These are phyloP conservation scores for Koerneria pararmatus DNA, from an alignment of 2,888 invertebrate species.

Conservation along the genomic window DNA sequence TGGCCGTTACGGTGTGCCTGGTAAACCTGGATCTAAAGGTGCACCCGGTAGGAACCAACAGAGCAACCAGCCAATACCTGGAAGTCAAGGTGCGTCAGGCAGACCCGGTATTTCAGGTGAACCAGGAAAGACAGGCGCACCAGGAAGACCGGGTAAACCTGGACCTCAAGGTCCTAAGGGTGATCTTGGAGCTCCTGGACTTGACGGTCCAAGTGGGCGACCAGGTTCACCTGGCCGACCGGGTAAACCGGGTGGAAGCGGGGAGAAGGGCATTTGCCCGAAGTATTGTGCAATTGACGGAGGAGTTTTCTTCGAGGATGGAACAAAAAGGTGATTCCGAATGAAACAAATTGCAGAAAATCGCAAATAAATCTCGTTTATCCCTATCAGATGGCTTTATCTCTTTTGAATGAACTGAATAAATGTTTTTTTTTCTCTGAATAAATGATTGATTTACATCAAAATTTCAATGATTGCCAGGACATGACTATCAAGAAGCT, in stretches of 20 bases:
- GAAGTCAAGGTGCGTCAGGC: constrained; percentile 25
- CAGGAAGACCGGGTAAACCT: constrained; percentile 21
- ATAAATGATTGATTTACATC: no score
- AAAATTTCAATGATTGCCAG: no score
- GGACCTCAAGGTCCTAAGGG: constrained; percentile 29
- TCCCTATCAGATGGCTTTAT: no score
- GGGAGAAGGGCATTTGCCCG: constrained; percentile 42
- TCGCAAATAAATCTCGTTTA: no score
- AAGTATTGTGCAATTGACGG: constrained; percentile 46
- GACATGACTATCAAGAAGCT: no score
- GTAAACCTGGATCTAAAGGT: constrained; percentile 44
- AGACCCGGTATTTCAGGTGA: constrained; percentile 27
- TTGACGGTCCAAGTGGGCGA: constrained; percentile 36
- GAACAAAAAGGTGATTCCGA: no score
- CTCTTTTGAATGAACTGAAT: no score
- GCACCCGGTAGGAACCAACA: constrained; percentile 37
- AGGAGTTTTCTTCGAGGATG: constrained; percentile 49
- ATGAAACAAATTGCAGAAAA: no score
- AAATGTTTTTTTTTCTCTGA: no score
- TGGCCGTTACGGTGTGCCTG: constrained; percentile 45
- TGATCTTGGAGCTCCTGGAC: constrained; percentile 16
- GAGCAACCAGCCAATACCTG: constrained; percentile 17
- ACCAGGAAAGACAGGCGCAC: constrained; percentile 22
- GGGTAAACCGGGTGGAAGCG: constrained; percentile 34
- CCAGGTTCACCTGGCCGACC: constrained; percentile 34